Conservation (phyloP, 2,888 invertebrate species). For the Drosophila helvetica region DNA sequence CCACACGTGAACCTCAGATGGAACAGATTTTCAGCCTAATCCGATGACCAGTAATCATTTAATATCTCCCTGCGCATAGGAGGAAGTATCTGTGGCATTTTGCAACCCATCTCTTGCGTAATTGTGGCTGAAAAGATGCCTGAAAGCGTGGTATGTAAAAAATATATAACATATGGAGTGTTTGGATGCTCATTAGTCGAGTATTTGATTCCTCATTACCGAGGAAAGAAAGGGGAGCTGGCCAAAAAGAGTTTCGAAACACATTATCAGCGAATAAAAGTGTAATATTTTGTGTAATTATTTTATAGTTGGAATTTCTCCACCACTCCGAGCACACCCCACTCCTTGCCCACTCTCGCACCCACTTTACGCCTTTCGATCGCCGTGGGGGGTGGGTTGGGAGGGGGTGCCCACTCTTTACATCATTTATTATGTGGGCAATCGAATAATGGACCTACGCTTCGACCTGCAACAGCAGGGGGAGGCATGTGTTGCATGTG, state of each 20-base stretch:
- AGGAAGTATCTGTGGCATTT: not conserved
- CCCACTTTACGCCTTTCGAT: slow-evolving; percentile 25
- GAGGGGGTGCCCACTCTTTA: slow-evolving; percentile 61
- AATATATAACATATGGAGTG: not conserved
- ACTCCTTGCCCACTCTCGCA: not conserved
- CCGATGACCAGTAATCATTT: not conserved
- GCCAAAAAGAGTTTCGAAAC: slow-evolving; percentile 16
- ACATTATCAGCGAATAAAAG: slow-evolving; percentile 11
- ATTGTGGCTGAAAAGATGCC: not conserved
- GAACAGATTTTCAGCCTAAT: not conserved
- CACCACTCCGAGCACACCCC: slow-evolving; percentile 1
- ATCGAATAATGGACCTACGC: slow-evolving; percentile 51
- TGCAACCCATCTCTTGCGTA: not conserved
- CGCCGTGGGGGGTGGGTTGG: not conserved
- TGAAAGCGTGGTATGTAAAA: not conserved
- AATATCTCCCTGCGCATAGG: not conserved
- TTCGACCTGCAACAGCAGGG: slow-evolving; percentile 32
- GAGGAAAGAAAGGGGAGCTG: slow-evolving; percentile 7
- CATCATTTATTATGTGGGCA: slow-evolving; percentile 76
- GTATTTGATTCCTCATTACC: slow-evolving; percentile 30
- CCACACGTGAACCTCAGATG: no score
- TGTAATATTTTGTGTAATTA: slow-evolving; percentile 7
- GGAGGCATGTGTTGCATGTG: slow-evolving; percentile 23
- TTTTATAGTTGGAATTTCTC: slow-evolving; percentile 22
- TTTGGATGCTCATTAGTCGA: not conserved